Conservation (phyloP, 1,140 invertebrate genomes). For the Anoplolepis gracilipes region DNA sequence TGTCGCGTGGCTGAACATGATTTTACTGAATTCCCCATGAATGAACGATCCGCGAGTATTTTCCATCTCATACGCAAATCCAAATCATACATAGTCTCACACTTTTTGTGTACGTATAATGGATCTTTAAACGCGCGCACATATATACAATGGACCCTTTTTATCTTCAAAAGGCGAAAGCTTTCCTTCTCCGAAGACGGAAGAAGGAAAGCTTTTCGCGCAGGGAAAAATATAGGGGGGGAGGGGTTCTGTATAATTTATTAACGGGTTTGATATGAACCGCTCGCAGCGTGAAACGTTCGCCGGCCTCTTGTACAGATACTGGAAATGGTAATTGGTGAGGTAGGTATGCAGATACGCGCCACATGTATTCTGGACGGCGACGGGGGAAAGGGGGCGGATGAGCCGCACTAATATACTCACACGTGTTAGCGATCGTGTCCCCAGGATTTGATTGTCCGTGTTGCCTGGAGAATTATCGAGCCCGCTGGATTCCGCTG, state of each 20-base stretch:
- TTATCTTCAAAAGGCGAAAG: neutral
- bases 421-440: conserved; percentile 80
- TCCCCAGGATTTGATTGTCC: conserved; percentile 80
- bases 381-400: neutral
- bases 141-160: conserved; percentile 1
- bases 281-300: conserved; percentile 68
- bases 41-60: neutral
- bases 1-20: conserved; percentile 9
- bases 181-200: neutral
- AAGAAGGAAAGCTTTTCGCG: no score
- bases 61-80: neutral
- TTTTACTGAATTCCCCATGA: neutral
- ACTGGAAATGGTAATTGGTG: conserved; percentile 78
- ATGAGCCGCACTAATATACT: conserved; percentile 76
- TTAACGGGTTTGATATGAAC: conserved; percentile 72
- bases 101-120: neutral
- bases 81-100: neutral
- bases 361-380: conserved; percentile 75
- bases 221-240: neutral
- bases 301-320: conserved; percentile 68
- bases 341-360: conserved; percentile 78
- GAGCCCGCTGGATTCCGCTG: conserved; percentile 71
- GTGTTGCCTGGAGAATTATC: conserved; percentile 80
- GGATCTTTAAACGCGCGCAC: conserved; percentile 16
- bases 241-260: conserved; percentile 65